Evolutionary conservation across 2,888 invertebrate genomes (phyloP).

Genomic region (Hypomecis atomaria): DNA sequence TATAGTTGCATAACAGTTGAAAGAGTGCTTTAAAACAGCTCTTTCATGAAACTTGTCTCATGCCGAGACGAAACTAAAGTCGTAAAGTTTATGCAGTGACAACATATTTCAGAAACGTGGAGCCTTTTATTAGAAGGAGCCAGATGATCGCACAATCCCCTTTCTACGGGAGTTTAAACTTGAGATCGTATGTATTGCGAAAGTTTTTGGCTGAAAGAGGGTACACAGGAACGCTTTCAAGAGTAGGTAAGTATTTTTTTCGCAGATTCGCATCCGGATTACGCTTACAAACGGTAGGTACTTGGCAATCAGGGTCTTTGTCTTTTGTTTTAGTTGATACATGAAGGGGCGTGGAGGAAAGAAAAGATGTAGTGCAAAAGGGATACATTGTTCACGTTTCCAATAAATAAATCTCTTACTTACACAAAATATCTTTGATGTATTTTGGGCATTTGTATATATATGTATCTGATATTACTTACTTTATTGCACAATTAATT

Average conservation of each 20-base stretch:
- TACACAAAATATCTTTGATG: too few species aligned
- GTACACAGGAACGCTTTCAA: slow-evolving; percentile 83
- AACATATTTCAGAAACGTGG: slow-evolving; percentile 78
- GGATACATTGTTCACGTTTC: slow-evolving; percentile 24
- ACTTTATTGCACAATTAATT: too few species aligned
- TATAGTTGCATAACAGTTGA: slow-evolving; percentile 39
- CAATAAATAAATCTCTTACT: too few species aligned
- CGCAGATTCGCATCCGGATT: slow-evolving; percentile 67
- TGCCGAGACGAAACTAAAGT: slow-evolving; percentile 73
- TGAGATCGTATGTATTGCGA: slow-evolving; percentile 72
- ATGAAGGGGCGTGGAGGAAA: slow-evolving; percentile 24
- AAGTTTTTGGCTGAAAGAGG: slow-evolving; percentile 81
- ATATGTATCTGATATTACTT: too few species aligned
- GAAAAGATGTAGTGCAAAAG: slow-evolving; percentile 5
- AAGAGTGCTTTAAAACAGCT: slow-evolving; percentile 54
- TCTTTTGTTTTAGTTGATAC: slow-evolving; percentile 47
- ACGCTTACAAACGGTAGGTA: slow-evolving; percentile 62
- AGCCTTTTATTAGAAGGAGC: slow-evolving; percentile 77
- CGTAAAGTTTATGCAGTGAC: slow-evolving; percentile 83
- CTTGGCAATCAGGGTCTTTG: slow-evolving; percentile 71
- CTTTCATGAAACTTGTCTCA: slow-evolving; percentile 66
- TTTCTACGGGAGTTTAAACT: slow-evolving; percentile 72
- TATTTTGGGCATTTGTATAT: too few species aligned
- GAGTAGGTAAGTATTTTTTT: slow-evolving; percentile 69
- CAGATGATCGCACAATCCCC: slow-evolving; percentile 74